Conservation (phyloP, 2,888 invertebrate species). For the Latheticus oryzae region DNA sequence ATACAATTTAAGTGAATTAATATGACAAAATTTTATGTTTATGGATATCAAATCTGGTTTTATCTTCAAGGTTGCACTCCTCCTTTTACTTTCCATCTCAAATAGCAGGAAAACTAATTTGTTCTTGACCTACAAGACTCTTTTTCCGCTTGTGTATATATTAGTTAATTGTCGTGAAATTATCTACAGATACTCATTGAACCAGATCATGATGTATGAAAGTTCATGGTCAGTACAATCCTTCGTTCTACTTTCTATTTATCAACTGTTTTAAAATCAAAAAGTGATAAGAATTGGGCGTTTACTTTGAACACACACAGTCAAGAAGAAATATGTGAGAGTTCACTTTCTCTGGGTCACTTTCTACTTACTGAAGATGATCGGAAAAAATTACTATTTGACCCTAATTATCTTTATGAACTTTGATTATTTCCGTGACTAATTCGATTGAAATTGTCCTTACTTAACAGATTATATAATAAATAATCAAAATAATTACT, state of each 20-base stretch:
- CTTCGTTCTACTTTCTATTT: constrained; percentile 53
- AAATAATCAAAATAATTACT: constrained; percentile 12
- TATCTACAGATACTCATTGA: constrained; percentile 22
- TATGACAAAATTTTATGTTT: no score
- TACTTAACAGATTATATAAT: constrained; percentile 29
- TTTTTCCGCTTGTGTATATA: constrained; percentile 14
- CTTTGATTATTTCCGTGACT: constrained; percentile 21
- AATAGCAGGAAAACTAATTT: not conserved
- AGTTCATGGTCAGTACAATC: constrained; percentile 53
- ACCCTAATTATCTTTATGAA: no score
- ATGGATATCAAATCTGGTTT: no score
- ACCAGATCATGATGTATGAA: constrained; percentile 43
- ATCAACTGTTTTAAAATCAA: not conserved
- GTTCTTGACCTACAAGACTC: constrained; percentile 23
- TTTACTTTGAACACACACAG: no score
- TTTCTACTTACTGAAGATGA: constrained; percentile 47
- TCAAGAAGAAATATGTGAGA: no score
- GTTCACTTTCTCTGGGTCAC: constrained; percentile 47
- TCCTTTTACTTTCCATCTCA: constrained; percentile 47
- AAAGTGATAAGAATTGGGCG: constrained; percentile 11
- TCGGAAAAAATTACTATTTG: constrained; percentile 19
- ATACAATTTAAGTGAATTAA: no score
- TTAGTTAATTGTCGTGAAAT: constrained; percentile 17
- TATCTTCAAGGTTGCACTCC: constrained; percentile 44
- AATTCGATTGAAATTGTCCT: constrained; percentile 33